Conservation (phyloP, 92 coral and sea anemone species). For the Bergia puertoricense region DNA sequence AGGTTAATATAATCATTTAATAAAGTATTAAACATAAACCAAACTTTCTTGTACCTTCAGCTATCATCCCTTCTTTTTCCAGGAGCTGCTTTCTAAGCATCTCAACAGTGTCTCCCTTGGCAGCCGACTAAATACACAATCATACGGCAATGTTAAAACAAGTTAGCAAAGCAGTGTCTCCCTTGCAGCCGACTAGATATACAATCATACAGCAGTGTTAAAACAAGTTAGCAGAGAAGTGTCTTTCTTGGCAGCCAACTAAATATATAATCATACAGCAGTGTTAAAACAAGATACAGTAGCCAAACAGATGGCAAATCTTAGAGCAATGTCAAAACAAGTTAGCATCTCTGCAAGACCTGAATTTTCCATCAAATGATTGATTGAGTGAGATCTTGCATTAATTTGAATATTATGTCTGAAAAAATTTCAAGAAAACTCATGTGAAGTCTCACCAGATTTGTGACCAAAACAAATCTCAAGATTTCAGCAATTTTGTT, state of each 20-base stretch:
- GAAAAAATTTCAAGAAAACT: too few relatives aligned
- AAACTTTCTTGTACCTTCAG: conserved; percentile 68
- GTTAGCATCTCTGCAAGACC: too few relatives aligned
- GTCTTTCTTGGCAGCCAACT: conserved; percentile 80
- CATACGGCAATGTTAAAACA: background rate
- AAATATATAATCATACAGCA: background rate
- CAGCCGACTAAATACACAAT: conserved; percentile 55
- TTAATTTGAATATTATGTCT: too few relatives aligned
- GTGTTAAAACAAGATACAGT: background rate
- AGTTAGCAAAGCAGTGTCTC: conserved; percentile 44
- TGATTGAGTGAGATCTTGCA: too few relatives aligned
- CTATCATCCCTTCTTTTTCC: conserved; percentile 74
- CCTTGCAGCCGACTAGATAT: conserved; percentile 70
- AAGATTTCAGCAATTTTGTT: background rate
- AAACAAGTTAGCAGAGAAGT: conserved; percentile 1
- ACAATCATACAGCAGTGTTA: background rate
- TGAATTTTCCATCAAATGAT: too few relatives aligned
- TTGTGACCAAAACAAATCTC: background rate
- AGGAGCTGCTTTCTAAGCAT: conserved; percentile 74
- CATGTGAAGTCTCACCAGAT: background rate
- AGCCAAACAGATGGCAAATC: background rate
- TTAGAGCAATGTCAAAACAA: too few relatives aligned
- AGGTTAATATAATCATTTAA: background rate
- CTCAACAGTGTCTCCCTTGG: conserved; percentile 77
- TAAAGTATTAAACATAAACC: background rate